Evolutionary conservation across 2,113 vertebrate genomes (phyloP).

Genomic region (Paradoxurus hermaphroditus): DNA sequence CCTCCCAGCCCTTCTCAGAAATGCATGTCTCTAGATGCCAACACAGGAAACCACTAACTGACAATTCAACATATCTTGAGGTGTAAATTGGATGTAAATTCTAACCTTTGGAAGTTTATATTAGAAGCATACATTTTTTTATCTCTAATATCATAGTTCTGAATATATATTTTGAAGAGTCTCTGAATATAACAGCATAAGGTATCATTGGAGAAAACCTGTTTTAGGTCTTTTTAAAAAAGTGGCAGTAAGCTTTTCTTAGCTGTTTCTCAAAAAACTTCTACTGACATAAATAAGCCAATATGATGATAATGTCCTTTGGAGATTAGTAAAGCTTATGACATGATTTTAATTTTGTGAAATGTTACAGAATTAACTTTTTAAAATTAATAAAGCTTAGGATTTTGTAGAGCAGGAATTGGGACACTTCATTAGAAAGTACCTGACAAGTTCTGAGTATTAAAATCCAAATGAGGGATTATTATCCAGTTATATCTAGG

Average conservation of each 20-base stretch:
- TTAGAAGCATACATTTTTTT: not conserved
- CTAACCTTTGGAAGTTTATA: not conserved
- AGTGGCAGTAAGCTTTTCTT: conserved; percentile 21
- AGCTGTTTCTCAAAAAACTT: conserved; percentile 16
- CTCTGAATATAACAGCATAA: not conserved
- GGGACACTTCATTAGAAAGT: conserved; percentile 30
- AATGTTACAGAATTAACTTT: conserved; percentile 48
- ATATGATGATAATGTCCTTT: conserved; percentile 57
- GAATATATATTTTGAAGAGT: not conserved
- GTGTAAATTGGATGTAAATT: not conserved
- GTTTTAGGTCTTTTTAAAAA: conserved; percentile 21
- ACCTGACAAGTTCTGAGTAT: conserved; percentile 52
- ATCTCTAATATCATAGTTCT: not conserved
- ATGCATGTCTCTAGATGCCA: not conserved
- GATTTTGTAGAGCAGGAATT: conserved; percentile 40
- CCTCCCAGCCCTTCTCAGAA: not conserved
- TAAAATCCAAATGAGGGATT: conserved; percentile 56
- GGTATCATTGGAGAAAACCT: not conserved
- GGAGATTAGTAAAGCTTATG: conserved; percentile 54
- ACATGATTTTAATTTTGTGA: conserved; percentile 63
- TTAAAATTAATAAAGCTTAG: conserved; percentile 32
- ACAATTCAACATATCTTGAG: not conserved
- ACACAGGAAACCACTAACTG: not conserved
- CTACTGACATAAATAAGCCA: conserved; percentile 32
- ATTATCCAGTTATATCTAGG: not conserved